These are phyloP conservation scores for Elgaria multicarinata DNA, from an alignment of 2,113 vertebrate genomes.

Conservation along the genomic window DNA sequence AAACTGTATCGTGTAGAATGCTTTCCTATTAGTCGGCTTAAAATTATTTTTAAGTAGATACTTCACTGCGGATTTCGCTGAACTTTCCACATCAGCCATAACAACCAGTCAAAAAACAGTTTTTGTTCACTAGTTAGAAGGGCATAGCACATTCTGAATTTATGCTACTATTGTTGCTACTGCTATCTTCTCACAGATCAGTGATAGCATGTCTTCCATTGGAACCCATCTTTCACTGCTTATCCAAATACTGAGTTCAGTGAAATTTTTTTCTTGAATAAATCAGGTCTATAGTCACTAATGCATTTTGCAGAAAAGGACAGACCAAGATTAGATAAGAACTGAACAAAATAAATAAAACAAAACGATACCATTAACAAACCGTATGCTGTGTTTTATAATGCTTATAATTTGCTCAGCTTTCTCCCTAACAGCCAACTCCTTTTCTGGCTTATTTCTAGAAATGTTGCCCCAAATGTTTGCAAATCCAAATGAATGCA, in stretches of 20 bases:
- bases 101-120: constrained; percentile 15
- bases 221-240: constrained; percentile 16
- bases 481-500: neutral
- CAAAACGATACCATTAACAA: neutral
- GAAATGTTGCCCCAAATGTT: neutral
- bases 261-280: constrained; percentile 24
- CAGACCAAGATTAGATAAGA: neutral
- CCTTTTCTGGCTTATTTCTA: neutral
- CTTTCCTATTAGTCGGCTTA: constrained; percentile 46
- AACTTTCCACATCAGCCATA: constrained; percentile 32
- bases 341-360: constrained; percentile 30
- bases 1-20: constrained; percentile 49
- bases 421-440: neutral
- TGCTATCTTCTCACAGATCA: neutral
- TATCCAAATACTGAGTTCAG: constrained; percentile 15
- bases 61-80: constrained; percentile 34
- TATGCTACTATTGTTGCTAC: neutral
- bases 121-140: constrained; percentile 31
- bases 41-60: constrained; percentile 42
- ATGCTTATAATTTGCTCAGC: constrained; percentile 1
- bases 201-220: neutral
- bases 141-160: constrained; percentile 35
- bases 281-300: neutral
- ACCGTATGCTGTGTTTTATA: fast-evolving
- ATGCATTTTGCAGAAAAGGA: neutral